Evolutionary conservation across 2,888 invertebrate genomes (phyloP).

Genomic region (Acrobasis consociella): DNA sequence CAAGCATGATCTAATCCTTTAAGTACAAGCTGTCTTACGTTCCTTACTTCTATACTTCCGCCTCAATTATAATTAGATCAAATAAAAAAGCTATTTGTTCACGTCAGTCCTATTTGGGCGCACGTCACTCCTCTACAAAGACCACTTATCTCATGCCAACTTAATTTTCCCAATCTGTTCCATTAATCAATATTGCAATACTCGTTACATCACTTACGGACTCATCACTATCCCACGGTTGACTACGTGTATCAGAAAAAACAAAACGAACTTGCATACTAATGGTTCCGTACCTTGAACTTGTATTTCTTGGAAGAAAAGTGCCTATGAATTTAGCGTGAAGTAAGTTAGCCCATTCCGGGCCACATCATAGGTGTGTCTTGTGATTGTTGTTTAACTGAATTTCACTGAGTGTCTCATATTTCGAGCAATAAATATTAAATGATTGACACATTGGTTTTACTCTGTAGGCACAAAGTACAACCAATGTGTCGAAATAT

Average conservation of each 20-base stretch:
- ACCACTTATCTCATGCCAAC: conserved; percentile 60
- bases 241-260: conserved; percentile 49
- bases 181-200: conserved; percentile 65
- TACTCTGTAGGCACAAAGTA: too few species aligned
- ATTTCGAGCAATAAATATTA: too few species aligned
- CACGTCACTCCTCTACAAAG: conserved; percentile 53
- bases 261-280: conserved; percentile 38
- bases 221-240: conserved; percentile 62
- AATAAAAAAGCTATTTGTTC: conserved; percentile 52
- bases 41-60: conserved; percentile 39
- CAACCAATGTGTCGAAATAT: too few species aligned
- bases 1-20: conserved; percentile 12
- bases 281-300: conserved; percentile 15
- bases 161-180: conserved; percentile 68
- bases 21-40: conserved; percentile 28
- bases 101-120: conserved; percentile 49
- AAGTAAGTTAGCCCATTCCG: background rate
- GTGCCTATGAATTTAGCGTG: background rate
- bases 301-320: conserved; percentile 28
- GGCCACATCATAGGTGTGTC: too few species aligned
- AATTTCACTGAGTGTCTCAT: too few species aligned
- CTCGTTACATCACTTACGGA: conserved; percentile 50
- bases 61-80: conserved; percentile 54
- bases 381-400: too few species aligned
- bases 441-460: too few species aligned